These are phyloP conservation scores for Cryptoprocta ferox DNA, from an alignment of 2,797 vertebrate genomes.

Conservation along the genomic window DNA sequence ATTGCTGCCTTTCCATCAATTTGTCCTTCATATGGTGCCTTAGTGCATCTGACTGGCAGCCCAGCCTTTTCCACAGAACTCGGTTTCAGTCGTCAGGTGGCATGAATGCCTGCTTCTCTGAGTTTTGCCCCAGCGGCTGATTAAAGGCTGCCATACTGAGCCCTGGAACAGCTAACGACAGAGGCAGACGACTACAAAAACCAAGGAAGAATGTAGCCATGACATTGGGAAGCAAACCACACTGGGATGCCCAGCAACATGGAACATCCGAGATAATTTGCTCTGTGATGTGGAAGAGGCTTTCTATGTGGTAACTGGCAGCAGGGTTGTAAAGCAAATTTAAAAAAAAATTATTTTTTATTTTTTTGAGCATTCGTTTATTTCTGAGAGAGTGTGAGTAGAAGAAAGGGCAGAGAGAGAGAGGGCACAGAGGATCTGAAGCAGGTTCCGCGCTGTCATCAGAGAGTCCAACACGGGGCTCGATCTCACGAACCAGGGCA, in stretches of 20 bases:
- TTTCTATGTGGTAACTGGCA: background rate
- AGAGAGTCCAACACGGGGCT: too few species aligned
- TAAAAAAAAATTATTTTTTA: background rate
- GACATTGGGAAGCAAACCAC: background rate
- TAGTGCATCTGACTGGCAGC: background rate
- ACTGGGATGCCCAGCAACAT: background rate
- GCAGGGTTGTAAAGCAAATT: background rate
- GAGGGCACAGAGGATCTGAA: too few species aligned
- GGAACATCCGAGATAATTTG: background rate
- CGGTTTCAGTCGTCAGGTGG: too few species aligned
- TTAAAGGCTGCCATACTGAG: background rate
- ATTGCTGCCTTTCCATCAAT: background rate
- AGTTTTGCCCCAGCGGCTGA: background rate
- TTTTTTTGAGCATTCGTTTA: too few species aligned
- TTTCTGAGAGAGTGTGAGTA: too few species aligned
- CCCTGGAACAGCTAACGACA: background rate
- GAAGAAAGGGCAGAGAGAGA: too few species aligned
- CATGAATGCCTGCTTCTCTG: background rate
- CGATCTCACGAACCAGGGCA: too few species aligned
- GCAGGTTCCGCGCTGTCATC: too few species aligned
- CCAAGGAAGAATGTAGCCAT: background rate
- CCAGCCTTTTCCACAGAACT: background rate
- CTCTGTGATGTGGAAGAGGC: background rate
- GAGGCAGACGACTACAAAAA: background rate
- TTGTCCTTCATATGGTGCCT: background rate